phyloP scores from a whole-genome alignment of 2,797 vertebrate species.

The Acipenser transmontanus region DNA sequence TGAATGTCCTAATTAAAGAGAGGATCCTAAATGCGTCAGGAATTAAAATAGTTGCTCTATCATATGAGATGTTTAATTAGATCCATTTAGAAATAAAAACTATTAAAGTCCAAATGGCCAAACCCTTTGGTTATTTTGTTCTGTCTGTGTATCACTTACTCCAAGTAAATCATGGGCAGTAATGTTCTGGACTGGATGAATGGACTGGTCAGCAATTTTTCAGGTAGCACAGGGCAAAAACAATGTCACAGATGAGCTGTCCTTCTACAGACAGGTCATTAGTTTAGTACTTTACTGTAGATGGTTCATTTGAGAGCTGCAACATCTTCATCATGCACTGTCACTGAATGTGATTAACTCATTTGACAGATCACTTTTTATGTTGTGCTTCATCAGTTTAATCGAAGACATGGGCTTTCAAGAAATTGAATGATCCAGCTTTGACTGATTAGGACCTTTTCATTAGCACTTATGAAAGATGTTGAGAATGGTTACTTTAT shows the following conservation, averaged over 20 bases:
- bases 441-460: conserved; percentile 14
- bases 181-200: conserved; percentile 14
- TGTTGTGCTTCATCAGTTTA: conserved; percentile 44
- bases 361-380: conserved; percentile 58
- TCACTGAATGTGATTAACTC: conserved; percentile 50
- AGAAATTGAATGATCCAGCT: conserved; percentile 24
- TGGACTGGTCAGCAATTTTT: conserved; percentile 22
- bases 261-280: conserved; percentile 49
- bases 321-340: conserved; percentile 57
- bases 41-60: no score
- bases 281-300: conserved; percentile 50
- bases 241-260: conserved; percentile 57
- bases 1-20: conserved; percentile 31
- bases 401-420: conserved; percentile 38
- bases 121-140: neutral
- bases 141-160: conserved; percentile 1
- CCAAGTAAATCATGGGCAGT: neutral
- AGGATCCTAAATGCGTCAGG: conserved; percentile 27
- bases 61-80: conserved; percentile 39
- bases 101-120: conserved; percentile 4
- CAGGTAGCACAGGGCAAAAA: conserved; percentile 19
- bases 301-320: conserved; percentile 61
- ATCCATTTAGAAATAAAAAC: conserved; percentile 28
- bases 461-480: neutral
- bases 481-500: neutral